These are phyloP conservation scores for Pteromalus puparum DNA, from an alignment of 1,140 invertebrate species.

Conservation along the genomic window DNA sequence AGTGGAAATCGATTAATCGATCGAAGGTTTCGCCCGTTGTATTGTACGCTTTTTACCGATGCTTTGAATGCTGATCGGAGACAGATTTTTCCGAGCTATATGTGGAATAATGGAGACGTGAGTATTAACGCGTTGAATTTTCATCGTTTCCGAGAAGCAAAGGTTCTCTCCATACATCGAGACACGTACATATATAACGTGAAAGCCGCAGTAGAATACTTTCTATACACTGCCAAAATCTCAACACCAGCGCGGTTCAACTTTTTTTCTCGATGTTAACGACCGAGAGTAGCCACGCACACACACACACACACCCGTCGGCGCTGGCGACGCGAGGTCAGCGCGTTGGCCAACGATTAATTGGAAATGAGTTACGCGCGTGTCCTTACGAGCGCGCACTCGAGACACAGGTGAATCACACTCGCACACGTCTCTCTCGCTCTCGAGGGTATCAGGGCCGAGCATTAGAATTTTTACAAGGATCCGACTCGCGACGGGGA, in stretches of 20 bases:
- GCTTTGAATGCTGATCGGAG: not conserved
- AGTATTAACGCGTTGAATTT: too few species aligned
- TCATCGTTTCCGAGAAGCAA: too few species aligned
- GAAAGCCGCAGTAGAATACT: too few species aligned
- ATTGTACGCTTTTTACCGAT: not conserved
- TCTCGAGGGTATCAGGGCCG: slow-evolving; percentile 45
- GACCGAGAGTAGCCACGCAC: not conserved
- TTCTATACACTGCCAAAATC: too few species aligned
- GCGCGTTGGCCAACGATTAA: slow-evolving; percentile 23
- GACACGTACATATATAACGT: too few species aligned
- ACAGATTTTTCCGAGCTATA: too few species aligned
- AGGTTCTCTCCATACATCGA: too few species aligned
- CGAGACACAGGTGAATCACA: slow-evolving; percentile 52
- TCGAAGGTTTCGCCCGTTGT: slow-evolving; percentile 1
- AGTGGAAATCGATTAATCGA: slow-evolving; percentile 5
- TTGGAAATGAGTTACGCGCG: slow-evolving; percentile 27
- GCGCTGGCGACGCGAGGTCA: not conserved
- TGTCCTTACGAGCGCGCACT: slow-evolving; percentile 55
- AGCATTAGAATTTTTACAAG: slow-evolving; percentile 53
- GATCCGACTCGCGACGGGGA: slow-evolving; percentile 21
- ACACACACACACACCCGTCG: too few species aligned
- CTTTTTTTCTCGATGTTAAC: not conserved
- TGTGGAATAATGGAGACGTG: too few species aligned
- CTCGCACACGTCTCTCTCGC: slow-evolving; percentile 8
- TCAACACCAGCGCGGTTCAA: too few species aligned